These are phyloP conservation scores for Drosophila micromelanica DNA, from an alignment of 1,140 invertebrate species.

Conservation along the genomic window DNA sequence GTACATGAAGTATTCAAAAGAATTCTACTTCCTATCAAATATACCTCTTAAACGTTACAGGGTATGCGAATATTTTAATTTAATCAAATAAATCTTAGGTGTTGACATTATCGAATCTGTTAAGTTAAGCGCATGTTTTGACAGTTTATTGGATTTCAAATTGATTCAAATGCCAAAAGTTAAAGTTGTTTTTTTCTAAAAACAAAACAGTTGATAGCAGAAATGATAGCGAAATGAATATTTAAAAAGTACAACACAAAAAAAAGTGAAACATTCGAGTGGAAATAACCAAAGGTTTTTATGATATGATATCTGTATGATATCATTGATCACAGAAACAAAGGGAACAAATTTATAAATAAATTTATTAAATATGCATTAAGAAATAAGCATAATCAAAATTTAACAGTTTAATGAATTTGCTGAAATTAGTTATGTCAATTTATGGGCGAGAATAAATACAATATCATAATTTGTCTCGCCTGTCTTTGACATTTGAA, in stretches of 20 bases:
- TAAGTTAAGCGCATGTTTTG: conserved; percentile 39
- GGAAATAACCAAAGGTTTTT: not conserved
- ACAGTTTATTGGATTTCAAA: conserved; percentile 34
- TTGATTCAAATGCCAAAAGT: conserved; percentile 28
- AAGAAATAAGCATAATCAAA: no score
- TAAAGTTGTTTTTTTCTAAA: conserved; percentile 3
- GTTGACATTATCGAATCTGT: conserved; percentile 47
- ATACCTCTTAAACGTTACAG: not conserved
- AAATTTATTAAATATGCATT: no score
- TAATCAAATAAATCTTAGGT: conserved; percentile 36
- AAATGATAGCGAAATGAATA: conserved; percentile 8
- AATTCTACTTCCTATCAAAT: no score
- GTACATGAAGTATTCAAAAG: no score
- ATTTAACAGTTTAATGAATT: no score
- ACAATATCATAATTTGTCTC: conserved; percentile 7
- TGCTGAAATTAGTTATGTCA: not conserved
- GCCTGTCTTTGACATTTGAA: conserved; percentile 30
- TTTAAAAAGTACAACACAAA: not conserved
- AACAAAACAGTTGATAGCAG: conserved; percentile 6
- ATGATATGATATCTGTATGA: not conserved
- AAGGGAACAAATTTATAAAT: no score
- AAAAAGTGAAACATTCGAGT: not conserved
- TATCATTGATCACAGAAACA: not conserved
- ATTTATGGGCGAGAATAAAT: not conserved
- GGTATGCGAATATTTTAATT: conserved; percentile 30